phyloP scores from a whole-genome alignment of 2,113 vertebrate genomes.

The Burhinus oedicnemus region DNA sequence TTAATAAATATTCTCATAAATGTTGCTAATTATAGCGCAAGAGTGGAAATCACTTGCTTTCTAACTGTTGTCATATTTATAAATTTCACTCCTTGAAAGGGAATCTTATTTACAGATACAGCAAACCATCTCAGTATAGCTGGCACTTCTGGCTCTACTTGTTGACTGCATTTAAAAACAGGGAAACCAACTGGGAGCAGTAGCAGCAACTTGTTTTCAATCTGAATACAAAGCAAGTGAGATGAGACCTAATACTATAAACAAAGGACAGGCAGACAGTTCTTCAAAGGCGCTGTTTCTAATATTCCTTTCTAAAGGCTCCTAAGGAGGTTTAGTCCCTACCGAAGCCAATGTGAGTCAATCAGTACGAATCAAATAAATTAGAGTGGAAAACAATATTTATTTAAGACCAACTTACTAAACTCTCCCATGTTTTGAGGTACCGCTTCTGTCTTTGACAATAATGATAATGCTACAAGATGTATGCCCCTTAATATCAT shows the following conservation, averaged over 20 bases:
- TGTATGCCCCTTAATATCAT: background rate
- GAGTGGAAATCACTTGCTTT: background rate
- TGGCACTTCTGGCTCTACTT: background rate
- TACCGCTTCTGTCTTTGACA: background rate
- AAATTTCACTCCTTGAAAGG: background rate
- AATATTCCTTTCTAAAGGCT: constrained; percentile 33
- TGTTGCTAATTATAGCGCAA: background rate
- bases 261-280: constrained; percentile 38
- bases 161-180: background rate
- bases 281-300: constrained; percentile 8
- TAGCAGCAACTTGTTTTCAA: constrained; percentile 26
- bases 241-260: background rate
- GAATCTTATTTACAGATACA: background rate
- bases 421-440: background rate
- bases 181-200: constrained; percentile 36
- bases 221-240: background rate
- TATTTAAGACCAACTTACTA: background rate
- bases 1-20: background rate
- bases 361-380: constrained; percentile 1
- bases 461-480: background rate
- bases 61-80: background rate
- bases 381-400: background rate
- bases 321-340: constrained; percentile 47
- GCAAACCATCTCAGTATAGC: background rate
- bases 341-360: background rate